phyloP scores from a whole-genome alignment of 2,888 invertebrate genomes.

The Caradrina clavipalpis region DNA sequence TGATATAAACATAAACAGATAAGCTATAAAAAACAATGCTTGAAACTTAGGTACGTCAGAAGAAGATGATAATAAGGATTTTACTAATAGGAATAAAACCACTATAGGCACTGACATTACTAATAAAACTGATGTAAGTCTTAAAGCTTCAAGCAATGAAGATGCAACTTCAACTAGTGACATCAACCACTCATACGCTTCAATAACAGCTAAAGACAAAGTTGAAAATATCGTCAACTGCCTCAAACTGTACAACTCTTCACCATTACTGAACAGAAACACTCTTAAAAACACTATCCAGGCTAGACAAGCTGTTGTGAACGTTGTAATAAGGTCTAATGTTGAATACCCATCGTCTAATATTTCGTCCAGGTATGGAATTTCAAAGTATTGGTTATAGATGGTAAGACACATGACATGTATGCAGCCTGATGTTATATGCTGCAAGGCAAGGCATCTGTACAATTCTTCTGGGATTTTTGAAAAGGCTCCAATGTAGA shows the following conservation, averaged over 20 bases:
- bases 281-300: conserved; percentile 63
- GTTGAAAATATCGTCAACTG: conserved; percentile 51
- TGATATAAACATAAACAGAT: conserved; percentile 54
- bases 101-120: conserved; percentile 59
- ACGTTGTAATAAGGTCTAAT: conserved; percentile 54
- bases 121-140: conserved; percentile 57
- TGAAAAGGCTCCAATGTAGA: conserved; percentile 37
- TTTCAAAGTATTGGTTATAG: conserved; percentile 18
- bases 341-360: conserved; percentile 24
- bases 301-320: conserved; percentile 52
- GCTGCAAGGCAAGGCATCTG: conserved; percentile 52
- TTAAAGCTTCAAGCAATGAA: conserved; percentile 33
- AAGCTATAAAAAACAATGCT: conserved; percentile 51
- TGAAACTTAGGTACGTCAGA: conserved; percentile 39
- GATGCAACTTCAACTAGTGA: not conserved
- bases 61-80: conserved; percentile 41
- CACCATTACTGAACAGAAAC: conserved; percentile 58
- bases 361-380: not conserved
- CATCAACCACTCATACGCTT: conserved; percentile 49
- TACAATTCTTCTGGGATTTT: conserved; percentile 45
- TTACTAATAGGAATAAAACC: conserved; percentile 40
- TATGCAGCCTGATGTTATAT: conserved; percentile 42
- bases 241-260: conserved; percentile 56
- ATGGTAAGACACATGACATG: conserved; percentile 46
- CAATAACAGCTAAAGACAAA: conserved; percentile 44